Evolutionary conservation across 2,113 vertebrate species (phyloP), one percentile per base, ranked within the genome.

Genomic region (Carollia perspicillata): DNA sequence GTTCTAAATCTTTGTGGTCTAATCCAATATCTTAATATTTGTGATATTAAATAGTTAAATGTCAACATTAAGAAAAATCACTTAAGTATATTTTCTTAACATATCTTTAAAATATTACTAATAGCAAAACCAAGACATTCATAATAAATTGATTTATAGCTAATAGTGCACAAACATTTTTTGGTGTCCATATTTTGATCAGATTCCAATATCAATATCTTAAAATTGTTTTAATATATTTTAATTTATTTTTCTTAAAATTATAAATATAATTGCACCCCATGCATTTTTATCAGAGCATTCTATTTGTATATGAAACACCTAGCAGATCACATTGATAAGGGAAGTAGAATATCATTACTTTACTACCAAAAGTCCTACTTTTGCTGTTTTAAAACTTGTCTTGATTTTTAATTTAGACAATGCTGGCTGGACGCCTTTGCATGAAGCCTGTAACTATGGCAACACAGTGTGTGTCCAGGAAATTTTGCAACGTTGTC

Each of bases 371-470:
- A 92, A 97, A 95, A 97, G 84, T 97, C 79, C 60, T 97, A 97
- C 95, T 98, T 97, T 86, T 97, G 94, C 97, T 95, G 66, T 97
- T 98, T 98, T 98, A 97, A 98, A 98, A 98, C 98, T 98, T 98
- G 94, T 97, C 98, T 98, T 98, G 97, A 98, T 99, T 98, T 99
- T 98, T 98, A 98, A 98, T 98, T 97, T 98, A 99, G 99, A 99
- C 98, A 98, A 99, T 97, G 99, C 99, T 97, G 99, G 99, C 97
- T 99, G 99, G 99, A 99, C 99, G 22, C 99, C 99, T 95, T 98
- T 99, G 97, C 99, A 99, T 97, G 99, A 99, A 98, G 99, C 99
- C 35, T 99, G 99, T 99, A 99, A 99, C 99, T 99, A 99, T 98
- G 99, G 99, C 97, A 99, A 99, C 99, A 98, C 98, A 78, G 99